Evolutionary conservation across 1,140 invertebrate genomes (phyloP).

Genomic region (Philotrypesis tridentata): DNA sequence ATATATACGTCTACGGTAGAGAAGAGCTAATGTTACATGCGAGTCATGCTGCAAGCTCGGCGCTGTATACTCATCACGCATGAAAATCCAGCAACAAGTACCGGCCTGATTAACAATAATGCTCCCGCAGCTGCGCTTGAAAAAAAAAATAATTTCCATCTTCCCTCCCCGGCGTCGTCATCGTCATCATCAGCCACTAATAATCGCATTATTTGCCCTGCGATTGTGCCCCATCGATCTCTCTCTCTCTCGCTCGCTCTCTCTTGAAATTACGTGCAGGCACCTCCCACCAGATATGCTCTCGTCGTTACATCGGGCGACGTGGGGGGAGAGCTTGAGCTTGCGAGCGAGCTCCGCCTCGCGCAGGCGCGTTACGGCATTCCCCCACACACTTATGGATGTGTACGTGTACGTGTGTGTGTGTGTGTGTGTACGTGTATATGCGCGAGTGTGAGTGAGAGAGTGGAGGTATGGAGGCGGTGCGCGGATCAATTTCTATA

Average conservation of each 20-base stretch:
- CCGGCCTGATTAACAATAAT: not conserved
- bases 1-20: too few relatives aligned
- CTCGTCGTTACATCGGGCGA: not conserved
- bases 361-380: slow-evolving; percentile 38
- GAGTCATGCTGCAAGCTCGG: too few relatives aligned
- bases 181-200: not conserved
- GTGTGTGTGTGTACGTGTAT: not conserved
- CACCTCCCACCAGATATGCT: slow-evolving; percentile 47
- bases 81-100: not conserved
- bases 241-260: slow-evolving; percentile 47
- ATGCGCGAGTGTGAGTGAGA: not conserved
- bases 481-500: slow-evolving; percentile 11
- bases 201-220: slow-evolving; percentile 20
- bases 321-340: not conserved
- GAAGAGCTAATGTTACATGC: too few relatives aligned
- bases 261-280: slow-evolving; percentile 1
- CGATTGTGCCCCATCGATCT: slow-evolving; percentile 27
- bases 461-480: not conserved
- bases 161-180: not conserved
- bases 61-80: not conserved
- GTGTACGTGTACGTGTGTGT: not conserved
- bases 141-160: too few relatives aligned
- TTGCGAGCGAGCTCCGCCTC: slow-evolving; percentile 31
- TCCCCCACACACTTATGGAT: not conserved
- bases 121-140: too few relatives aligned